Base-by-base conservation (phyloP, 2,888 invertebrate species). In the Mycogona germanica region DNA sequence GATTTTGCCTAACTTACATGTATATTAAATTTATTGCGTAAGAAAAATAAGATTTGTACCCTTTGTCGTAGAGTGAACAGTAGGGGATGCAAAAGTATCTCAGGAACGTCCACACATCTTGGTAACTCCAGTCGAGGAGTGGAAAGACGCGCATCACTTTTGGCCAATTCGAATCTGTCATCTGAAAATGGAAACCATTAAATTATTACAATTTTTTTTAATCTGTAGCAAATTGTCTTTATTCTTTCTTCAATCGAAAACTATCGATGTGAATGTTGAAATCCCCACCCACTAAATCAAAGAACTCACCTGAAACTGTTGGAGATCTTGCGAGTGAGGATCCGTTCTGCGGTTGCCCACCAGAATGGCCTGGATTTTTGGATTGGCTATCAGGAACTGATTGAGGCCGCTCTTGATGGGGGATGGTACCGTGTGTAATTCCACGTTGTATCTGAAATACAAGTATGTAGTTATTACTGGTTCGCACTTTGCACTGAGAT, bases 311-410 rank as follows among this genome's bases (percentile, higher is more conserved):
- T 85, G 79, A 72, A 87, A 82, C 58, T 74, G 70, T 35, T 77
- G 67, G 50, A 89, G 69, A 60, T 79, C 70, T 59, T 78, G 73
- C 48, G 86, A 81, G 65, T 79, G 80, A 0, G 93, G 95, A 73
- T 98, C 97, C 0, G 85, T 85, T 51, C 79, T 75, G 57, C 97
- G 75, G 3, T 86, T 87, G 7, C 98, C 98, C 87, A 98, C 89
- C 4, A 97, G 73, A 53, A 87, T 83, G 0, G 87, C 91, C 67
- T 85, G 83, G 28, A 95, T 73, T 46, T 77, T 68, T 0, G 75
- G 73, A 60, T 73, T 68, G 19, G 70, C 64, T 0, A 73, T 66
- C 42, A 84, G 71, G 55, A 93, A 70, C 37, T 73, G 71, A 14
- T 70, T 68, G 37, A 98, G 71, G 0, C 84, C 83, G 19, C 73